These are phyloP conservation scores for Drosophila setosimentum DNA, from an alignment of 2,888 invertebrate species.

Conservation along the genomic window DNA sequence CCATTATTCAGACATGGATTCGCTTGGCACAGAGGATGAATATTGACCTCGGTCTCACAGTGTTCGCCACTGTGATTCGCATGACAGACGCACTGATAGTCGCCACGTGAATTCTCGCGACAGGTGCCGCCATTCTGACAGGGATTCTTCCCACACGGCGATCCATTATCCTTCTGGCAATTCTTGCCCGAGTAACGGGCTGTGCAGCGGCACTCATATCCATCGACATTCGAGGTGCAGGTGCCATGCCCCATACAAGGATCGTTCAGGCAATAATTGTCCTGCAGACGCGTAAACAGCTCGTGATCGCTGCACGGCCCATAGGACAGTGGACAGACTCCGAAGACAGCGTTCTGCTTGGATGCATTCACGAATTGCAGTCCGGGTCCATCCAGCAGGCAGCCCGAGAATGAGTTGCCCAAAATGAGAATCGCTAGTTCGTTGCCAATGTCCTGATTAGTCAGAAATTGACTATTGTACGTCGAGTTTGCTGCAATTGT, in stretches of 20 bases:
- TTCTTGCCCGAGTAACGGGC: slow-evolving; percentile 94
- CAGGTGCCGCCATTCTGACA: slow-evolving; percentile 92
- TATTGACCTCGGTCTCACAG: slow-evolving; percentile 91
- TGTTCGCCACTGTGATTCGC: slow-evolving; percentile 89
- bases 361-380: slow-evolving; percentile 90
- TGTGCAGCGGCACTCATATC: slow-evolving; percentile 93
- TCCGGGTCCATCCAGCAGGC: slow-evolving; percentile 94
- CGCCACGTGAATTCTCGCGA: slow-evolving; percentile 88
- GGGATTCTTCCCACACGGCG: slow-evolving; percentile 89
- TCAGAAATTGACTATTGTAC: slow-evolving; percentile 91
- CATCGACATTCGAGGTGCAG: slow-evolving; percentile 90
- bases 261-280: slow-evolving; percentile 91
- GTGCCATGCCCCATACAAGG: slow-evolving; percentile 94
- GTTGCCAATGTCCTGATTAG: slow-evolving; percentile 90
- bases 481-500: slow-evolving; percentile 89
- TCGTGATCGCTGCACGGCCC: slow-evolving; percentile 88
- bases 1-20: slow-evolving; percentile 93
- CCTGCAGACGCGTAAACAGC: slow-evolving; percentile 86
- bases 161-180: slow-evolving; percentile 93
- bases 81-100: slow-evolving; percentile 90
- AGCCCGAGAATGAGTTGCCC: slow-evolving; percentile 93
- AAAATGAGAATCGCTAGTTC: slow-evolving; percentile 91
- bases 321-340: slow-evolving; percentile 90
- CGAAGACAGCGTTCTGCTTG: slow-evolving; percentile 90
- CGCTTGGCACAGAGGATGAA: slow-evolving; percentile 90